phyloP scores from a whole-genome alignment of 2,113 vertebrate genomes.

The Cololabis saira region DNA sequence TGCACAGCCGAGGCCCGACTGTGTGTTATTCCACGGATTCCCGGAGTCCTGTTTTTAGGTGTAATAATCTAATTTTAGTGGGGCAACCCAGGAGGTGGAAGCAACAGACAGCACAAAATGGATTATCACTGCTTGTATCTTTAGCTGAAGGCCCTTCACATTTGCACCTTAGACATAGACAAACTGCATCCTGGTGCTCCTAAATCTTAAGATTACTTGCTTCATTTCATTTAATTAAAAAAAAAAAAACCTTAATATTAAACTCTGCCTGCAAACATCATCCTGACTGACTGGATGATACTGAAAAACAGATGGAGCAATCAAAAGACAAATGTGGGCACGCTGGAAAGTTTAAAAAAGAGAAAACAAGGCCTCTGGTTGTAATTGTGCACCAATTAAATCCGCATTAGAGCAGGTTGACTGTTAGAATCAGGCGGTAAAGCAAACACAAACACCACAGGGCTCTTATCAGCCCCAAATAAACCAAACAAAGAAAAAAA shows the following conservation, averaged over 20 bases:
- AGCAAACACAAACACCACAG: background rate
- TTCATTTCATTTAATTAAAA: conserved; percentile 29
- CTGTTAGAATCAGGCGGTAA: conserved; percentile 25
- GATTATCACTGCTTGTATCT: conserved; percentile 74
- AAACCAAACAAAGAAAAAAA: conserved; percentile 1
- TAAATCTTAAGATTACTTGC: background rate
- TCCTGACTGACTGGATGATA: conserved; percentile 70
- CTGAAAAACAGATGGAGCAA: conserved; percentile 81
- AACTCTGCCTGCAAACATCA: conserved; percentile 56
- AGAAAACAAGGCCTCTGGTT: background rate
- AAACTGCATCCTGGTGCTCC: conserved; percentile 5
- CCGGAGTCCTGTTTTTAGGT: conserved; percentile 69
- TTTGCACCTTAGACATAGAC: conserved; percentile 22
- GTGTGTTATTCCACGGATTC: conserved; percentile 70
- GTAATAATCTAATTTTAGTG: conserved; percentile 83
- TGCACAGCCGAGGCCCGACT: conserved; percentile 24
- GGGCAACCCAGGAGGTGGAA: conserved; percentile 49
- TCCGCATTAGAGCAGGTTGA: conserved; percentile 23
- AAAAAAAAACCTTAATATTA: conserved; percentile 70
- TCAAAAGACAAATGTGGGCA: conserved; percentile 75
- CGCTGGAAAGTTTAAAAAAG: conserved; percentile 36
- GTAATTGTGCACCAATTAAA: conserved; percentile 44
- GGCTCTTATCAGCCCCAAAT: conserved; percentile 9
- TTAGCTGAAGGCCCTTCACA: conserved; percentile 62
- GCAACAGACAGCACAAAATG: conserved; percentile 65